Percentiles rank a stretch among this genome's conserved stretches.
Conservation (phyloP, 2,113 vertebrate species). For the Meles meles region DNA sequence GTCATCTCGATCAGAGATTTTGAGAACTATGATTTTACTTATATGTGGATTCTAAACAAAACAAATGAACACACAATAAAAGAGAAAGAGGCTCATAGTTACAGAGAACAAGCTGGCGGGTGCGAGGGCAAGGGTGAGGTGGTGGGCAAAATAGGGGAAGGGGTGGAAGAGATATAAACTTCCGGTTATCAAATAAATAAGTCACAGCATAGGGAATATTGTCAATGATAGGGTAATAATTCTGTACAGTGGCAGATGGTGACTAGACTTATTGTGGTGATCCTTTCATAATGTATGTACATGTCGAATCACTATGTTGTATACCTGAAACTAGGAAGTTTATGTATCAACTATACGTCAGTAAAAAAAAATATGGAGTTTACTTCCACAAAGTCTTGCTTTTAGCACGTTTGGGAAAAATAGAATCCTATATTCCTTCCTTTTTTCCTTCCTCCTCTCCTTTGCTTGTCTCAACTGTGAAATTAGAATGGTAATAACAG, state of each 20-base stretch:
- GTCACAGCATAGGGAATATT: background rate
- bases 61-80: background rate
- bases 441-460: background rate
- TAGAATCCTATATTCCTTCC: background rate
- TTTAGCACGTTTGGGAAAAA: background rate
- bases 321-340: background rate
- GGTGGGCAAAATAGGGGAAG: background rate
- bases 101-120: background rate
- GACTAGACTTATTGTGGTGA: background rate
- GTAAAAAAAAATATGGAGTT: background rate
- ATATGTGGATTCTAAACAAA: background rate
- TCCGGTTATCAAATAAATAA: background rate
- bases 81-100: background rate
- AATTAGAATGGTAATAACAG: background rate
- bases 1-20: background rate
- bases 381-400: background rate
- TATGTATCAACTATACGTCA: background rate
- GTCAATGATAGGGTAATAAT: background rate
- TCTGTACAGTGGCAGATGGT: background rate
- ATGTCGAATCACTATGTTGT: background rate
- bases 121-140: background rate
- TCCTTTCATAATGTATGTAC: background rate
- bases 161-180: background rate
- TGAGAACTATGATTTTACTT: background rate
- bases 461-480: conserved; percentile 12